These are phyloP conservation scores for Coleophora deauratella DNA, from an alignment of 2,888 invertebrate species.

Conservation along the genomic window DNA sequence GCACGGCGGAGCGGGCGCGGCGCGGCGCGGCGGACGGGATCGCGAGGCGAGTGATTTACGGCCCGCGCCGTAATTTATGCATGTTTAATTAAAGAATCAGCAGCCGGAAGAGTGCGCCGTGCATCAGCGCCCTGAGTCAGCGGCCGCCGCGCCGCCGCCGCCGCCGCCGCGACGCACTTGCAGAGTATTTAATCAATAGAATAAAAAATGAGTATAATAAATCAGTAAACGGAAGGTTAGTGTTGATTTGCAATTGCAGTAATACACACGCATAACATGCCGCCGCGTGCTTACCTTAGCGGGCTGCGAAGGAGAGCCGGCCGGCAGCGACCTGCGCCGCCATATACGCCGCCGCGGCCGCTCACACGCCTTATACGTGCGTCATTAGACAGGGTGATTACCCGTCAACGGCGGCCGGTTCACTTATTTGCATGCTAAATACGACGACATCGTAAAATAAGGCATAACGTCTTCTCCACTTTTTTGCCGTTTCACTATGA, in stretches of 20 bases:
- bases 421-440: conserved; percentile 27
- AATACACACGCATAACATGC: neutral
- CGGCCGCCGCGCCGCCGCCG: conserved; percentile 16
- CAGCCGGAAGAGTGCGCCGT: conserved; percentile 46
- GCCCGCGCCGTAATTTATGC: conserved; percentile 47
- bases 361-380: conserved; percentile 24
- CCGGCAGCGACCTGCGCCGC: neutral
- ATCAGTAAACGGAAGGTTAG: too few species aligned
- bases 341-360: neutral
- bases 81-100: conserved; percentile 64
- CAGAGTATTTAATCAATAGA: too few species aligned
- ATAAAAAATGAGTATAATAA: too few species aligned
- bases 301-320: neutral
- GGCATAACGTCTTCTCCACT: neutral
- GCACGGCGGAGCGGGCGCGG: conserved; percentile 25
- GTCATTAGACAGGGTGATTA: conserved; percentile 32
- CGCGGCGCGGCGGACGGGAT: conserved; percentile 19
- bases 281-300: neutral
- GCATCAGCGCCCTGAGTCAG: neutral
- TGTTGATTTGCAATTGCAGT: too few species aligned
- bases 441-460: neutral
- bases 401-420: conserved; percentile 19
- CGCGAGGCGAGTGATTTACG: conserved; percentile 53
- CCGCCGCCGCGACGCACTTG: too few species aligned
- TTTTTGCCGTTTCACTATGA: neutral